A percentile compares a stretch with the other conserved stretches of the same genome.
Conservation (phyloP, 2,888 invertebrate species). For the Hemicrepidius hirtus region DNA sequence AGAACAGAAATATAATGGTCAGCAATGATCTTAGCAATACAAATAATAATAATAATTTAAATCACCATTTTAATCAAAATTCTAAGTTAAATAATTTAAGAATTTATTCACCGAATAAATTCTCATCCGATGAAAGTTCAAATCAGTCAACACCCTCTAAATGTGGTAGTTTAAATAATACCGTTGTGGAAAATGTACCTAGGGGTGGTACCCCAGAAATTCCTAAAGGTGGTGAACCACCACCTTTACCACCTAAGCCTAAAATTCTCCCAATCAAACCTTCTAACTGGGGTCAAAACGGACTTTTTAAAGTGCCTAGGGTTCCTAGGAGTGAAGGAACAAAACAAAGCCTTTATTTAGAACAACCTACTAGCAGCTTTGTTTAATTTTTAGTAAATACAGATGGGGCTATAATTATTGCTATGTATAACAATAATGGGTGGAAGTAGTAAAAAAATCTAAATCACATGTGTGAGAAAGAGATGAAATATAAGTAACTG, state of each 20-base stretch:
- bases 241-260: slow-evolving; percentile 85
- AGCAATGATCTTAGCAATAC: slow-evolving; percentile 25
- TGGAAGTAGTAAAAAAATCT: too few species aligned
- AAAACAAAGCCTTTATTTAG: slow-evolving; percentile 72
- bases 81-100: slow-evolving; percentile 56
- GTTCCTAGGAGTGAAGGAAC: slow-evolving; percentile 47
- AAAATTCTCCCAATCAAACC: slow-evolving; percentile 81
- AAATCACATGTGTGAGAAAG: too few species aligned
- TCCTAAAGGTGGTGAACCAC: slow-evolving; percentile 72
- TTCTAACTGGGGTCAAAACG: slow-evolving; percentile 74
- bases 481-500: too few species aligned
- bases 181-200: slow-evolving; percentile 61
- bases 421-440: too few species aligned
- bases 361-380: slow-evolving; percentile 80
- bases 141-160: slow-evolving; percentile 62
- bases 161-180: slow-evolving; percentile 60
- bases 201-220: slow-evolving; percentile 48
- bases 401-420: too few species aligned
- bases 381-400: slow-evolving; percentile 70
- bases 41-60: slow-evolving; percentile 49
- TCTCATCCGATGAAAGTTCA: slow-evolving; percentile 52
- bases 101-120: slow-evolving; percentile 57
- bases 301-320: slow-evolving; percentile 61
- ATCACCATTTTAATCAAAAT: slow-evolving; percentile 45
- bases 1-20: slow-evolving; percentile 61